Percentiles rank a stretch among this genome's conserved stretches.
Evolutionary conservation across 2,797 vertebrate genomes (phyloP).

Genomic region (Xiphorhynchus erythropygius): DNA sequence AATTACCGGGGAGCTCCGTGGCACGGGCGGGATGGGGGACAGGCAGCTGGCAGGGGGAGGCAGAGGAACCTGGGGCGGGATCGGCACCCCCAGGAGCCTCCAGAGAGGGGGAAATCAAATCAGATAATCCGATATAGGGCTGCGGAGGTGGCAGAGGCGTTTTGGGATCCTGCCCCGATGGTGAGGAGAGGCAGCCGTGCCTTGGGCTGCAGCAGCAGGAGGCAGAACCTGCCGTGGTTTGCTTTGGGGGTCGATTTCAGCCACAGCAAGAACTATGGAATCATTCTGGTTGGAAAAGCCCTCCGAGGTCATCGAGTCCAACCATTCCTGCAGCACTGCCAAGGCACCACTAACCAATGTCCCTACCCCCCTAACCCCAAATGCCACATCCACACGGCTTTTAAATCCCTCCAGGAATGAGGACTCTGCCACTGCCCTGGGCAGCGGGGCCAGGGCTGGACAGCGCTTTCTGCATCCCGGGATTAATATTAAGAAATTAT

Average conservation of each 20-base stretch:
- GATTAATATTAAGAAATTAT: neutral
- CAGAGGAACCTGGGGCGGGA: fast-evolving
- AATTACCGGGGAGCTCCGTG: neutral
- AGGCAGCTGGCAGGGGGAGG: too few relatives aligned
- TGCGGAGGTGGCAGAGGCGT: fast-evolving
- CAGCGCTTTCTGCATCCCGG: fast-evolving
- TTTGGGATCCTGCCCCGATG: neutral
- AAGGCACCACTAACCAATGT: too few relatives aligned
- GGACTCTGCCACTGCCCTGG: neutral
- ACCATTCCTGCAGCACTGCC: neutral
- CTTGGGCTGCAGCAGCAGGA: neutral
- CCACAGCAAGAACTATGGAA: neutral
- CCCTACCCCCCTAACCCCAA: neutral
- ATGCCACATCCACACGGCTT: neutral
- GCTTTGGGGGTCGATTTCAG: neutral
- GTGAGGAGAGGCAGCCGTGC: neutral
- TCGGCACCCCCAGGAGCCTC: neutral
- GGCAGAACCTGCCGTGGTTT: neutral
- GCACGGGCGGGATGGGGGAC: neutral
- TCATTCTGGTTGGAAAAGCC: neutral
- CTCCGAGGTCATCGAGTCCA: neutral
- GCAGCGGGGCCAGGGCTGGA: neutral
- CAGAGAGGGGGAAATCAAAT: neutral
- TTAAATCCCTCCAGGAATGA: too few relatives aligned
- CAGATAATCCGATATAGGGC: fast-evolving